Evolutionary conservation across 2,888 invertebrate species (phyloP).

Genomic region (Pachymerium ferrugineum): DNA sequence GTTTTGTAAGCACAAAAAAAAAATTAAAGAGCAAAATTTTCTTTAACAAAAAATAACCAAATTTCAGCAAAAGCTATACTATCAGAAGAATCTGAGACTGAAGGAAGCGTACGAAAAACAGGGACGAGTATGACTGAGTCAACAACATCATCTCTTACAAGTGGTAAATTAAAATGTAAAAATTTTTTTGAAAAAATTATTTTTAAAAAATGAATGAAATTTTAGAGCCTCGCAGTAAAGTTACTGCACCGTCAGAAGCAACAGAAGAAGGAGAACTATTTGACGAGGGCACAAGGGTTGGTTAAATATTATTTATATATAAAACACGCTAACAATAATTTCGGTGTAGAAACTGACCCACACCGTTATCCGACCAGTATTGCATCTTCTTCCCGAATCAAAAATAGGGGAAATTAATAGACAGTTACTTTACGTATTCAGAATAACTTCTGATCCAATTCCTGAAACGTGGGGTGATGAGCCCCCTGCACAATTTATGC

Average conservation of each 20-base stretch:
- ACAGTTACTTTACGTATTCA: background rate
- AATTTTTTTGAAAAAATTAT: background rate
- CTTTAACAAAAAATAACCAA: no score
- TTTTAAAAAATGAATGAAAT: background rate
- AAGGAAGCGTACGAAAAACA: background rate
- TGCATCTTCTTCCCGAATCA: background rate
- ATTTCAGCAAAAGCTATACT: background rate
- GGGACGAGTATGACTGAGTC: background rate
- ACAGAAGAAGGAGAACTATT: background rate
- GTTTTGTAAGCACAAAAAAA: background rate
- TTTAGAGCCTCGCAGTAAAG: slow-evolving; percentile 1
- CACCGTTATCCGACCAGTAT: background rate
- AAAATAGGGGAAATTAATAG: background rate
- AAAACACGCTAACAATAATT: background rate
- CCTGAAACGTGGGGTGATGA: background rate
- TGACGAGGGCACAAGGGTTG: background rate
- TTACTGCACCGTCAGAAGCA: background rate
- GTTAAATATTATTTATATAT: background rate
- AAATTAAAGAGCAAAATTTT: no score
- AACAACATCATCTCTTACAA: background rate
- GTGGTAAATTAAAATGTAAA: background rate
- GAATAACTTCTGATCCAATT: background rate
- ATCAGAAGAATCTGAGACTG: background rate
- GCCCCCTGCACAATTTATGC: background rate
- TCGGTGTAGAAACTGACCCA: background rate